These are phyloP conservation scores for Gastracanthus pulcherrimus DNA, from an alignment of 2,888 invertebrate genomes.

Conservation along the genomic window DNA sequence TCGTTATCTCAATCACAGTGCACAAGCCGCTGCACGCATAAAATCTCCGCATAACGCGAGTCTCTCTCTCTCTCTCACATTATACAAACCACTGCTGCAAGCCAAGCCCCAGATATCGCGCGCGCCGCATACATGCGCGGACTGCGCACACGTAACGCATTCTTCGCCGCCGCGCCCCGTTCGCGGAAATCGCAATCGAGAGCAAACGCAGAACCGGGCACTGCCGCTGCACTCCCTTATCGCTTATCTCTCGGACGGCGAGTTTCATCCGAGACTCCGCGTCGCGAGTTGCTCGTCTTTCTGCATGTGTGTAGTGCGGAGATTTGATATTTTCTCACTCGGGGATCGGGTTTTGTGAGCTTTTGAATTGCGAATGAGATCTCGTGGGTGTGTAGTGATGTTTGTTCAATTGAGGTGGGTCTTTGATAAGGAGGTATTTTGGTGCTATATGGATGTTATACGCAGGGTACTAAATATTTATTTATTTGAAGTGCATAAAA, in stretches of 20 bases:
- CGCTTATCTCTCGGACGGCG: neutral
- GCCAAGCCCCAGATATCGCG: neutral
- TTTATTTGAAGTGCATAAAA: too few relatives aligned
- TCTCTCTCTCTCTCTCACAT: neutral
- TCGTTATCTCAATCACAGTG: too few relatives aligned
- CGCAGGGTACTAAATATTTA: too few relatives aligned
- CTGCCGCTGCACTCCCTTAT: neutral
- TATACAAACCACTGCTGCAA: too few relatives aligned
- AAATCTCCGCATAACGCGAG: neutral
- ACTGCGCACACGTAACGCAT: slow-evolving; percentile 1
- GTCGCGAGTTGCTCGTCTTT: neutral
- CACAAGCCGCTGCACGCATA: neutral
- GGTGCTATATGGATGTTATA: neutral
- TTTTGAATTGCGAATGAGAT: neutral
- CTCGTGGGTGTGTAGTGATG: neutral
- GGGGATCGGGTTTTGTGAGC: neutral
- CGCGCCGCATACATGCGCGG: neutral
- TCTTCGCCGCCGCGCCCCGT: slow-evolving; percentile 9
- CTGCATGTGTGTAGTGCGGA: neutral
- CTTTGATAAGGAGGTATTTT: neutral
- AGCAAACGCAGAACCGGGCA: neutral
- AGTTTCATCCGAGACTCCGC: neutral
- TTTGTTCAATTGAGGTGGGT: neutral
- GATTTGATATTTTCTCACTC: too few relatives aligned
- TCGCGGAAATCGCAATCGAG: slow-evolving; percentile 30